Conservation (phyloP, 2,797 vertebrate genomes). For the Gallinago nigripennis region DNA sequence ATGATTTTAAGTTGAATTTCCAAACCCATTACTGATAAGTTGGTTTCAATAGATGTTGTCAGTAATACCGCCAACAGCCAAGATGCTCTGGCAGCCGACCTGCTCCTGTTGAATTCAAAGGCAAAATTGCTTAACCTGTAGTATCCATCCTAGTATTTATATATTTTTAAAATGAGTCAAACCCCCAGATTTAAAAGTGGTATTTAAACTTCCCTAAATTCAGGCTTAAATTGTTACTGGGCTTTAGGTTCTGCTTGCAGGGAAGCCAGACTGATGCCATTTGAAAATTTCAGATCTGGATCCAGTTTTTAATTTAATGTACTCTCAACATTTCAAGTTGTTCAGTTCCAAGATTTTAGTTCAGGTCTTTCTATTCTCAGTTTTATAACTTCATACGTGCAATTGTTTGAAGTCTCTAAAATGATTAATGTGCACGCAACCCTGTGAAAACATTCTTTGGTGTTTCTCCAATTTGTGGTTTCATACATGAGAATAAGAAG, state of each 20-base stretch:
- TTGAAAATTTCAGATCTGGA: slow-evolving; percentile 45
- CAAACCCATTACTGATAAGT: background rate
- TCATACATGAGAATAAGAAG: slow-evolving; percentile 33
- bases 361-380: background rate
- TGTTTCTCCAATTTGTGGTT: slow-evolving; percentile 52
- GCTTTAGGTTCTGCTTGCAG: background rate
- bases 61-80: background rate
- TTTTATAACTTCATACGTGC: background rate
- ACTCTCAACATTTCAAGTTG: background rate
- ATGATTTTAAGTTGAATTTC: background rate
- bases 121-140: background rate
- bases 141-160: background rate
- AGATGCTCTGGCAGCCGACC: background rate
- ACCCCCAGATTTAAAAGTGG: background rate
- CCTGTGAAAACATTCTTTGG: slow-evolving; percentile 28
- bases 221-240: background rate
- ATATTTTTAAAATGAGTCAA: slow-evolving; percentile 11
- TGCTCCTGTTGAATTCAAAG: background rate
- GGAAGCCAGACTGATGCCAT: background rate
- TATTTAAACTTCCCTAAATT: slow-evolving; percentile 7
- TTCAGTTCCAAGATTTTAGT: slow-evolving; percentile 39
- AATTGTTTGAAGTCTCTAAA: slow-evolving; percentile 48
- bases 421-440: slow-evolving; percentile 36
- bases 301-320: slow-evolving; percentile 24
- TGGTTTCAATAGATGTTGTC: background rate